Evolutionary conservation across 2,113 vertebrate genomes (phyloP), one percentile per base, ranked within the genome.

Genomic region (Benitochromis conjunctus): DNA sequence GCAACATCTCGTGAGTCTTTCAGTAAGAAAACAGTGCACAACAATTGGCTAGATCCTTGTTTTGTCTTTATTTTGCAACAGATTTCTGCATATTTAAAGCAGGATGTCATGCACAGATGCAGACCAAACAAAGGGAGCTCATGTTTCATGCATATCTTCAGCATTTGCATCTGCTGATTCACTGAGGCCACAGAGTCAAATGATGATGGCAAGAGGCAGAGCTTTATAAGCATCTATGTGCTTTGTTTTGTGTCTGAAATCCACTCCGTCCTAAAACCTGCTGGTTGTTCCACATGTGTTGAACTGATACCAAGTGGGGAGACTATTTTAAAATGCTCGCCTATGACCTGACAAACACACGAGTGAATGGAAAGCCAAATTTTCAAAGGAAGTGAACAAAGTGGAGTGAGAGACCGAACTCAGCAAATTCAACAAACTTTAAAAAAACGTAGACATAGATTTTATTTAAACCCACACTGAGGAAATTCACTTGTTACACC

Each of bases 81-180:
- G 12, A 83, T 86, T 43, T 82, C 9, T 58, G 18, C 66, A 81
- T 88, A 86, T 81, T 88, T 69, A 62, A 82, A 88, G 76, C 58
- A 29, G 69, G 7, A 54, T 31, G 80, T 48, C 76, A 41, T 55
- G 54, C 36, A 79, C 13, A 62, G 66, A 80, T 18, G 38, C n/a
- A 83, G 60, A 84, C 21, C 81, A 83, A 89, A 86, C 83, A 80
- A 90, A 87, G 54, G 51, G 38, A 83, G 69, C 81, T 92, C 60
- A 53, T 13, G 29, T 53, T 77, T 58, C 46, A 77, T 55, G 66
- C 82, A 69, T 55, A 29, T 86, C 79, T 80, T 14, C 14, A 74
- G n/a, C n/a, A 81, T 91, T 88, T 93, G 88, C 88, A 89, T 92
- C 24, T 60, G 53, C 19, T 81, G 13, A 79, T 71, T 78, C 31